Percentiles rank a stretch among this genome's conserved stretches.
Evolutionary conservation across 2,113 vertebrate genomes (phyloP).

Genomic region (Enhydra lutris): DNA sequence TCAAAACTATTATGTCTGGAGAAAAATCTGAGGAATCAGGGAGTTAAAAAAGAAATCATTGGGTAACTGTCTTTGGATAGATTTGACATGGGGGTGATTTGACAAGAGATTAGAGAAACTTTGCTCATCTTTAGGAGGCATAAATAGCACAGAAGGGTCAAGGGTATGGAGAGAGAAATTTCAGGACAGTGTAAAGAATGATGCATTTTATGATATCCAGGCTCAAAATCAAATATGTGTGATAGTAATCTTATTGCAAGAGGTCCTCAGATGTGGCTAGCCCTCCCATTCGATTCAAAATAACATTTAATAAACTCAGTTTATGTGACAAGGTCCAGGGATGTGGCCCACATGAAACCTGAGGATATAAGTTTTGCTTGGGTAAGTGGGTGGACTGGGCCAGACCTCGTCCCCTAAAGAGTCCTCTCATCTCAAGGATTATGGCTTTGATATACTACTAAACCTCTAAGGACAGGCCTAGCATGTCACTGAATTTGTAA

Average conservation of each 20-base stretch:
- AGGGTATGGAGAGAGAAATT: conserved; percentile 5
- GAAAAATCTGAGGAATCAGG: neutral
- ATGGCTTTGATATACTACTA: neutral
- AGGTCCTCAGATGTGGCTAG: neutral
- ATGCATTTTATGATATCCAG: conserved; percentile 9
- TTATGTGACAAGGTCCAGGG: neutral
- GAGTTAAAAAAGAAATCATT: neutral
- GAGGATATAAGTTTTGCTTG: neutral
- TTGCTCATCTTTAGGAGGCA: neutral
- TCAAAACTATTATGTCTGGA: neutral
- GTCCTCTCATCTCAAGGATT: neutral
- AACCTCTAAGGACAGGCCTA: neutral
- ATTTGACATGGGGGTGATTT: neutral
- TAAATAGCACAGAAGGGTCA: conserved; percentile 22
- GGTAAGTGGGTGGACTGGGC: neutral
- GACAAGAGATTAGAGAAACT: neutral
- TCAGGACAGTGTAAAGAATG: neutral
- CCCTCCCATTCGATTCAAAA: neutral
- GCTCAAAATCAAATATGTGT: conserved; percentile 18
- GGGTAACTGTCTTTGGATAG: neutral
- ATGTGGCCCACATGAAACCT: neutral
- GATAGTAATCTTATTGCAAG: neutral
- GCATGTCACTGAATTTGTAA: neutral
- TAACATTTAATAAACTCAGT: neutral
- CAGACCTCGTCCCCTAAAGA: neutral